phyloP scores from a whole-genome alignment of 2,888 invertebrate species.

The Chydorus sphaericus region DNA sequence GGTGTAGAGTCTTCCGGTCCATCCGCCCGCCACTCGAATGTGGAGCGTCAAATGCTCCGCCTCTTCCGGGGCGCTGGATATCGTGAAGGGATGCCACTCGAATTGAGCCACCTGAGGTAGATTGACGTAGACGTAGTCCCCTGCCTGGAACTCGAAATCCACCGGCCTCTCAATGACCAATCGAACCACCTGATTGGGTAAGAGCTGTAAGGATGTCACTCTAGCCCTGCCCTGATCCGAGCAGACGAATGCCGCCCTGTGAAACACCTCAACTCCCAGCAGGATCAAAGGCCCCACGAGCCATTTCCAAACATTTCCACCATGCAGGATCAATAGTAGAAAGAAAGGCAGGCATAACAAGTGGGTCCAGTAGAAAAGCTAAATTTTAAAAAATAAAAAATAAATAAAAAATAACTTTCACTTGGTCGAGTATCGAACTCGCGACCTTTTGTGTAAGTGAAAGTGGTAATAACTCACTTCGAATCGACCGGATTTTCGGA shows the following conservation, averaged over 20 bases:
- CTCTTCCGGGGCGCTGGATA: slow-evolving; percentile 33
- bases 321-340: slow-evolving; percentile 20
- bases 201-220: slow-evolving; percentile 16
- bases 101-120: slow-evolving; percentile 29
- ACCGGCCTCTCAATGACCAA: slow-evolving; percentile 29
- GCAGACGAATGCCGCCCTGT: slow-evolving; percentile 18
- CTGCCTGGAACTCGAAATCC: slow-evolving; percentile 30
- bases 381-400: neutral
- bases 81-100: slow-evolving; percentile 36
- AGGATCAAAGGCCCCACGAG: slow-evolving; percentile 18
- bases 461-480: slow-evolving; percentile 17
- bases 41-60: slow-evolving; percentile 28
- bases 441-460: neutral
- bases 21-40: slow-evolving; percentile 30
- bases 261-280: slow-evolving; percentile 18
- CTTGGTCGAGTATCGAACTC: too few relatives aligned
- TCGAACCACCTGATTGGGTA: slow-evolving; percentile 28
- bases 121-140: slow-evolving; percentile 32
- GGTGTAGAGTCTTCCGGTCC: slow-evolving; percentile 26
- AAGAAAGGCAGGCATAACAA: slow-evolving; percentile 20
- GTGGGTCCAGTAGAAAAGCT: slow-evolving; percentile 22
- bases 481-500: slow-evolving; percentile 21
- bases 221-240: slow-evolving; percentile 17
- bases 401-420: neutral
- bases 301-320: slow-evolving; percentile 21